A percentile compares a stretch with the other conserved stretches of the same genome.
Evolutionary conservation across 2,113 vertebrate genomes (phyloP).

Genomic region (Tympanuchus pallidicinctus): DNA sequence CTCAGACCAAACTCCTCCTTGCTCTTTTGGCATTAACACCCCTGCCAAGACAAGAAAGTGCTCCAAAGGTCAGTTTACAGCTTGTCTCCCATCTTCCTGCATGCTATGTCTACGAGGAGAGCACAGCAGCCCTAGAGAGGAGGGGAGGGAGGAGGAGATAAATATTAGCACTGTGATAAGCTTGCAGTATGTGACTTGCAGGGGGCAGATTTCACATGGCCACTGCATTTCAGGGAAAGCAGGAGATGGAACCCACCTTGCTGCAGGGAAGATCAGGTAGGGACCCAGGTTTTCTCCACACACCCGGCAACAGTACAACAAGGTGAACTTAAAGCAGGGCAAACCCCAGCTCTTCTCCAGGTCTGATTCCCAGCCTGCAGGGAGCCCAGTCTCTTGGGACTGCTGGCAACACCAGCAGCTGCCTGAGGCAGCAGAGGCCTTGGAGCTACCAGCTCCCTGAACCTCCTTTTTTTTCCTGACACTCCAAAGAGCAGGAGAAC

Average conservation of each 20-base stretch:
- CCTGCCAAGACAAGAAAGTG: constrained; percentile 6
- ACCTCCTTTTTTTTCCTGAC: not conserved
- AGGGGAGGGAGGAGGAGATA: not conserved
- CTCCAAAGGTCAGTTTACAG: constrained; percentile 58
- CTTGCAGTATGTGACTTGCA: not conserved
- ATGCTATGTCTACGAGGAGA: not conserved
- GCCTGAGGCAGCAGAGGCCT: not conserved
- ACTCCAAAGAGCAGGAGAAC: not conserved
- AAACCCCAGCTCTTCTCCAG: not conserved
- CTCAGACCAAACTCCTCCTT: not conserved
- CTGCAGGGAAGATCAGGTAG: not conserved
- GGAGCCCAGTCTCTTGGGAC: not conserved
- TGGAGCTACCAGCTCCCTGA: not conserved
- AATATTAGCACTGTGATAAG: constrained; percentile 33
- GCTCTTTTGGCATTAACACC: not conserved
- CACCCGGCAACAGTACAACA: not conserved
- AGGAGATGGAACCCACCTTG: not conserved
- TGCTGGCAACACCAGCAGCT: not conserved
- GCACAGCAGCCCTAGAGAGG: not conserved
- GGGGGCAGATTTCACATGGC: not conserved
- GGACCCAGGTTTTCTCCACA: not conserved
- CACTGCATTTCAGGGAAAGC: not conserved
- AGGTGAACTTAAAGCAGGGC: not conserved
- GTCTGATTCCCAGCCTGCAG: not conserved
- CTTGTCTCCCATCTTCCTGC: not conserved